These are phyloP conservation scores for Orthonyx spaldingii DNA, from an alignment of 2,113 vertebrate genomes.

Conservation along the genomic window DNA sequence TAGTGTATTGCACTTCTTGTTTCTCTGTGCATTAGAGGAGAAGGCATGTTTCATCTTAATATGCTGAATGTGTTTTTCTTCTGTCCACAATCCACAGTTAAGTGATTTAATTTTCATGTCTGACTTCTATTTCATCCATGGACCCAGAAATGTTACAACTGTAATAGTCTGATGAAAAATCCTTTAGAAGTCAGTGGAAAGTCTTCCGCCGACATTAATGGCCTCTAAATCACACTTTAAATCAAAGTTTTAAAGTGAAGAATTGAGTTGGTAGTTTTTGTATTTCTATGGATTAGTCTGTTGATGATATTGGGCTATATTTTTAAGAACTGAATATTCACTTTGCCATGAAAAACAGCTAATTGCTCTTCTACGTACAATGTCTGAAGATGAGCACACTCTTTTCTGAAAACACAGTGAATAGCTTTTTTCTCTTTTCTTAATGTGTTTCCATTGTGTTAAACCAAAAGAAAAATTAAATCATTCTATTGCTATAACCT, in stretches of 20 bases:
- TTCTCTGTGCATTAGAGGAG: neutral
- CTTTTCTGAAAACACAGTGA: neutral
- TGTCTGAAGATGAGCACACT: neutral
- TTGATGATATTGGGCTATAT: neutral
- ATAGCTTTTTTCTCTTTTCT: neutral
- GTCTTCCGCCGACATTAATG: neutral
- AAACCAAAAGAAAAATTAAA: neutral
- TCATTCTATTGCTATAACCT: neutral
- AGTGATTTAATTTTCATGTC: constrained; percentile 30
- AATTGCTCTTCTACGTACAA: neutral
- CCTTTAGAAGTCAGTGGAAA: neutral
- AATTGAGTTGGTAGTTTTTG: neutral
- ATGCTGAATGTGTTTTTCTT: constrained; percentile 8
- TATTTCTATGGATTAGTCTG: neutral
- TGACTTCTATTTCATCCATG: neutral
- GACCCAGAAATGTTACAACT: neutral
- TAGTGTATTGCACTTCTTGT: neutral
- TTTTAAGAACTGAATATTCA: neutral
- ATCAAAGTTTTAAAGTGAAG: neutral
- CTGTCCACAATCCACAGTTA: neutral
- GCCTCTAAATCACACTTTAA: neutral
- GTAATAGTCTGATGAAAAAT: neutral
- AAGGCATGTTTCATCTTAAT: neutral
- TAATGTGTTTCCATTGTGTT: neutral
- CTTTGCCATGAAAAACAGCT: neutral